Percentiles rank a stretch among this genome's conserved stretches.
Evolutionary conservation across 2,113 vertebrate genomes (phyloP).

Genomic region (Monopterus albus): DNA sequence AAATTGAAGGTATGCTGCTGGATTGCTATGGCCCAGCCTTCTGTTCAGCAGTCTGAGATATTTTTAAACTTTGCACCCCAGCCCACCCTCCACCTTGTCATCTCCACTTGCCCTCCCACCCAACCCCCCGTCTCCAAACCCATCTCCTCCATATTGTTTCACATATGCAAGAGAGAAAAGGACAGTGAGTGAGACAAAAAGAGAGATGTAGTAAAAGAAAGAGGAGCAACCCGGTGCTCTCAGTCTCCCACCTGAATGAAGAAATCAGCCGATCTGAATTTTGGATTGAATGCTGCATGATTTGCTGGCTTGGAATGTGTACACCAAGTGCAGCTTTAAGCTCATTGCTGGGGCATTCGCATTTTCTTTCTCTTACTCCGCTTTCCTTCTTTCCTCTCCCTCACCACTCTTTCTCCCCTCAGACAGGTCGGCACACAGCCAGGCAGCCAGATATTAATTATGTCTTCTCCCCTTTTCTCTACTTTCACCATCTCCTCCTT

Average conservation of each 20-base stretch:
- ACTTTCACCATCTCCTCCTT: slow-evolving; percentile 32
- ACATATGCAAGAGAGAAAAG: slow-evolving; percentile 18
- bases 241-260: slow-evolving; percentile 43
- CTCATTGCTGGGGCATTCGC: slow-evolving; percentile 69
- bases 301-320: slow-evolving; percentile 76
- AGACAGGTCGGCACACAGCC: slow-evolving; percentile 37
- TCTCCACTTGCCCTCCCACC: slow-evolving; percentile 52
- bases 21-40: slow-evolving; percentile 52
- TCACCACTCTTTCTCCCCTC: slow-evolving; percentile 10
- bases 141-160: slow-evolving; percentile 63
- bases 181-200: neutral
- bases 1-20: slow-evolving; percentile 72
- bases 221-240: slow-evolving; percentile 34
- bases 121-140: slow-evolving; percentile 39
- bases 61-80: slow-evolving; percentile 74
- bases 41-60: slow-evolving; percentile 66
- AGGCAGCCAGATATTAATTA: slow-evolving; percentile 60
- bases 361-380: slow-evolving; percentile 32
- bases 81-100: slow-evolving; percentile 60
- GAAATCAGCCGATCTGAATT: slow-evolving; percentile 45
- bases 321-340: slow-evolving; percentile 74
- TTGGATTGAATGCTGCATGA: slow-evolving; percentile 62
- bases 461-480: slow-evolving; percentile 32
- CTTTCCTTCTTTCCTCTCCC: slow-evolving; percentile 20
- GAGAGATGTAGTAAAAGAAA: too few relatives aligned